Conservation (phyloP, 2,888 invertebrate genomes). For the Amiota communis region DNA sequence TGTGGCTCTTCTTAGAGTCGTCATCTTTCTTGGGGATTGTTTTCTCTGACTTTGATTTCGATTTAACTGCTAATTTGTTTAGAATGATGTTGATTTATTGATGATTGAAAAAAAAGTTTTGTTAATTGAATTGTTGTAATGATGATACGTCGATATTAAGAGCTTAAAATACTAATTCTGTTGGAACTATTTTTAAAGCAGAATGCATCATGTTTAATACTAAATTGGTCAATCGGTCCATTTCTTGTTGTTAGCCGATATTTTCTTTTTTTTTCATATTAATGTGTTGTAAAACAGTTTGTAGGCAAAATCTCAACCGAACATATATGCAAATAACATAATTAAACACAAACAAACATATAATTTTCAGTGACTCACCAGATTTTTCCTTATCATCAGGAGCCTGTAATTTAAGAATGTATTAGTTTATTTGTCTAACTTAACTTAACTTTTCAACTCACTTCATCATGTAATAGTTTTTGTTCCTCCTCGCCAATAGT, state of each 20-base stretch:
- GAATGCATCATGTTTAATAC: too few species aligned
- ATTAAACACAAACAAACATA: too few species aligned
- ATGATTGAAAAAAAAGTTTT: not conserved
- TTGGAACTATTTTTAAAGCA: too few species aligned
- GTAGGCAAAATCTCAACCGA: not conserved
- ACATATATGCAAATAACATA: not conserved
- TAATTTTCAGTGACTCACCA: constrained; percentile 73
- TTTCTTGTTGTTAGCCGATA: too few species aligned
- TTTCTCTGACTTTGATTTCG: constrained; percentile 51
- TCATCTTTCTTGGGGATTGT: constrained; percentile 50
- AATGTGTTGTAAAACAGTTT: too few species aligned
- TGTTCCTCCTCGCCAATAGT: constrained; percentile 87
- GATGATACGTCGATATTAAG: constrained; percentile 1
- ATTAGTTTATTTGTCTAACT: not conserved
- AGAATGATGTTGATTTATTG: not conserved
- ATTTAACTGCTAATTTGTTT: constrained; percentile 49
- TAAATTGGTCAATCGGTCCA: too few species aligned
- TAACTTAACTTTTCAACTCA: constrained; percentile 58
- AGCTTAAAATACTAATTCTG: too few species aligned
- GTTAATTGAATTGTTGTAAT: constrained; percentile 28
- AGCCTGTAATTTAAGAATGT: constrained; percentile 55
- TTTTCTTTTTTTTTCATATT: too few species aligned
- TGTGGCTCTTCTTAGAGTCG: constrained; percentile 59
- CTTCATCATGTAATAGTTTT: constrained; percentile 84
- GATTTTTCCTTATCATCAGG: constrained; percentile 77